Conservation (phyloP, 92 coral and sea anemone species). For the Actinernus sp. region DNA sequence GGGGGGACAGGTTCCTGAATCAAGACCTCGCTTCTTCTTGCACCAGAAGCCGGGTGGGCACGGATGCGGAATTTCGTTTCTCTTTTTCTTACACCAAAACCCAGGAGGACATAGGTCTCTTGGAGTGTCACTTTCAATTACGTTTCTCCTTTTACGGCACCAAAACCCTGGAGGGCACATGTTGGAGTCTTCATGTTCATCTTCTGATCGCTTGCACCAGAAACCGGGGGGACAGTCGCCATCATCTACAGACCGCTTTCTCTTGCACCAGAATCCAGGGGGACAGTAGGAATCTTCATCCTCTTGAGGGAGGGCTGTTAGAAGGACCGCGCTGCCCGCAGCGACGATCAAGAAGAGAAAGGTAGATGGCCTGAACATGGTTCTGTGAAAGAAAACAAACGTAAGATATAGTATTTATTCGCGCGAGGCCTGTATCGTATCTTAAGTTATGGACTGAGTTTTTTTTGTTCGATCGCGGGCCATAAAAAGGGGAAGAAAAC, state of each 20-base stretch:
- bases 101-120: slow-evolving; percentile 58
- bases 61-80: background rate
- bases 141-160: slow-evolving; percentile 64
- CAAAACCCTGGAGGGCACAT: slow-evolving; percentile 66
- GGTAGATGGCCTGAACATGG: slow-evolving; percentile 26
- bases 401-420: background rate
- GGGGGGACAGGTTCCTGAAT: slow-evolving; percentile 33
- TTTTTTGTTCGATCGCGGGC: too few relatives aligned
- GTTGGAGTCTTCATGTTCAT: slow-evolving; percentile 28
- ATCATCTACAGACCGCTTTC: slow-evolving; percentile 30
- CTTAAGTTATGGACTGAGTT: too few relatives aligned
- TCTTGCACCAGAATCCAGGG: slow-evolving; percentile 51
- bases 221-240: slow-evolving; percentile 67
- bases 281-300: slow-evolving; percentile 40
- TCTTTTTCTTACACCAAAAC: slow-evolving; percentile 69
- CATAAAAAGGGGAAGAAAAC: too few relatives aligned
- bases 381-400: background rate
- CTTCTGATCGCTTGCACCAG: slow-evolving; percentile 75
- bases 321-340: slow-evolving; percentile 32
- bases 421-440: too few relatives aligned
- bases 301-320: slow-evolving; percentile 16
- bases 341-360: slow-evolving; percentile 21
- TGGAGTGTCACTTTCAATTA: slow-evolving; percentile 38
- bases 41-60: slow-evolving; percentile 74
- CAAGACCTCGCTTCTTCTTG: slow-evolving; percentile 40